These are phyloP conservation scores for Coelopa pilipes DNA, from an alignment of 2,888 invertebrate genomes.

Conservation along the genomic window DNA sequence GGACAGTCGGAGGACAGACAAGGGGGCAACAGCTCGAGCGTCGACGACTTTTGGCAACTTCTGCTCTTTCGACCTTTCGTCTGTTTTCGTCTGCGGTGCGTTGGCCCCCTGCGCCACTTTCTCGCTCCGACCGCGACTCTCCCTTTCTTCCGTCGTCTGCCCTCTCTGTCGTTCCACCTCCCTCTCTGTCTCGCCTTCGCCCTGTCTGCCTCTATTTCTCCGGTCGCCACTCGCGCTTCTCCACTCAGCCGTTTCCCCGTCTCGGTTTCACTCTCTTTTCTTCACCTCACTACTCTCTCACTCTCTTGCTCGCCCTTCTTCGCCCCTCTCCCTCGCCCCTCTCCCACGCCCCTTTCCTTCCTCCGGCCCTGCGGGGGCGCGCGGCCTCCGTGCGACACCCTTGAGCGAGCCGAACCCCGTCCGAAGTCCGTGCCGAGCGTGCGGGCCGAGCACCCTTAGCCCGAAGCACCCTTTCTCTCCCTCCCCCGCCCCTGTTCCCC, in stretches of 20 bases:
- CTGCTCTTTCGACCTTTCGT: too few species aligned
- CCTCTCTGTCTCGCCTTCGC: neutral
- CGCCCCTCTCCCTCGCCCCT: too few species aligned
- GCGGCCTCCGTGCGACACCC: neutral
- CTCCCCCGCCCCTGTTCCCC: slow-evolving; percentile 41
- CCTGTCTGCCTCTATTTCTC: neutral
- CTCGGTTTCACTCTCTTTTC: neutral
- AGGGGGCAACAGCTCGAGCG: neutral
- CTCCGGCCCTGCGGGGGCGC: neutral
- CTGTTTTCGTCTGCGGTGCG: too few species aligned
- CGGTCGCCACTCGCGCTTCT: too few species aligned
- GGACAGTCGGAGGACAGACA: too few species aligned
- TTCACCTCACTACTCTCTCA: neutral
- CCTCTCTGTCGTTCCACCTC: neutral
- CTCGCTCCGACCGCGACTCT: too few species aligned
- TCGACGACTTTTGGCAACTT: neutral
- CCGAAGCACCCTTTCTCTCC: slow-evolving; percentile 31
- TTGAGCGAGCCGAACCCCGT: too few species aligned
- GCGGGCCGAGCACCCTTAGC: neutral
- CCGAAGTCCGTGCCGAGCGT: too few species aligned
- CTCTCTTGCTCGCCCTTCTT: neutral
- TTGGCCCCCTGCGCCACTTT: neutral
- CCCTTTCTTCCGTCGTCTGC: too few species aligned
- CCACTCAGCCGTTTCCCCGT: neutral
- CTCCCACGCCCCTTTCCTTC: too few species aligned